Conservation (phyloP, 2,888 invertebrate genomes). For the Herminia tarsipennalis region DNA sequence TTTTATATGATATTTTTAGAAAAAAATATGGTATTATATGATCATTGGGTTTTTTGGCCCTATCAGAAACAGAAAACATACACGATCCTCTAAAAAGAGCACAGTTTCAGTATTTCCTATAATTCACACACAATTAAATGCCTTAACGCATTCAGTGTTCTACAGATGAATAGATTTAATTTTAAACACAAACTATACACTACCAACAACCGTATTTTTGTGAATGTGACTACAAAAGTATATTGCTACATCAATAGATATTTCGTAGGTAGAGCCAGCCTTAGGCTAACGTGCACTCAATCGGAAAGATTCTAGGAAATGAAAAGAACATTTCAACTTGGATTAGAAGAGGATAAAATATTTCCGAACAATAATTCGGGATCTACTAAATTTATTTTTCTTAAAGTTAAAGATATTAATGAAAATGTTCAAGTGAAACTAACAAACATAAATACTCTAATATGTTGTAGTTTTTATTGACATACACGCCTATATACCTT, state of each 20-base stretch:
- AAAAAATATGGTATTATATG: no score
- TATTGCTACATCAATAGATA: conserved; percentile 46
- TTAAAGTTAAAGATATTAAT: not conserved
- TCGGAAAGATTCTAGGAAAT: conserved; percentile 38
- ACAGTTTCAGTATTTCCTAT: no score
- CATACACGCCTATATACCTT: not conserved
- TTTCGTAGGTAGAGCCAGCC: conserved; percentile 20
- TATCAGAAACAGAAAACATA: no score
- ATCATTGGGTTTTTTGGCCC: no score
- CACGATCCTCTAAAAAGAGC: no score
- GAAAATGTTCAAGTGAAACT: no score
- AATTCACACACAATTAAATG: not conserved
- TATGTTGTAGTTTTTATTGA: not conserved
- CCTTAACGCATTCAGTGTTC: not conserved
- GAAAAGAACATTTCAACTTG: conserved; percentile 39
- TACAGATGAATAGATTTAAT: conserved; percentile 18
- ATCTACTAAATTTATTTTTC: not conserved
- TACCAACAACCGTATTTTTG: conserved; percentile 43
- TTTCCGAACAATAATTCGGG: conserved; percentile 1
- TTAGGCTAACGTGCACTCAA: conserved; percentile 29
- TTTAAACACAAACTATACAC: conserved; percentile 23
- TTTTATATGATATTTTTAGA: no score
- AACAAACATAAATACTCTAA: no score
- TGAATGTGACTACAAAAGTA: conserved; percentile 49
- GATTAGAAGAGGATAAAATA: conserved; percentile 9